Conservation (phyloP, 2,797 vertebrate genomes). For the Crenuchus spilurus region DNA sequence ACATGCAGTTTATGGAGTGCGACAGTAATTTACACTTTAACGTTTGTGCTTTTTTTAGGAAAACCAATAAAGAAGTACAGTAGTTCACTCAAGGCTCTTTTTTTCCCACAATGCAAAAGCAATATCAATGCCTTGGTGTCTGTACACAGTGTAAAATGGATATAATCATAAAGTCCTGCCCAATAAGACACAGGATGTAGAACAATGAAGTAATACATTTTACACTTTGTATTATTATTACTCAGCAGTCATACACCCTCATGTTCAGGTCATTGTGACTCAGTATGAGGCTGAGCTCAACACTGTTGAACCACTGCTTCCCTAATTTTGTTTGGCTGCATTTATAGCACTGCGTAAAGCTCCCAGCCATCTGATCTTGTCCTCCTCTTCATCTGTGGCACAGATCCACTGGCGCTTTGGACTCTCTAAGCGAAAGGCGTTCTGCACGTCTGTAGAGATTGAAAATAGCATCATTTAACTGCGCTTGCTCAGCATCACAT, state of each 20-base stretch:
- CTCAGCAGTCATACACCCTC: background rate
- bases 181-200: too few species aligned
- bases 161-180: background rate
- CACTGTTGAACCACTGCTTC: background rate
- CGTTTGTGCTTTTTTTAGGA: too few species aligned
- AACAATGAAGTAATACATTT: too few species aligned
- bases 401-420: constrained; percentile 79
- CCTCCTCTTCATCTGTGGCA: constrained; percentile 72
- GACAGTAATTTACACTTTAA: background rate
- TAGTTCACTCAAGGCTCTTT: too few species aligned
- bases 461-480: background rate
- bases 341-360: constrained; percentile 66
- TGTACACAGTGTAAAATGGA: background rate
- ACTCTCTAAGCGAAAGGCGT: constrained; percentile 80
- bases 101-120: too few species aligned
- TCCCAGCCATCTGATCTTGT: constrained; percentile 76
- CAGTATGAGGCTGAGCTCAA: background rate
- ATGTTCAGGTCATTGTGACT: background rate
- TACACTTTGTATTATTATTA: background rate
- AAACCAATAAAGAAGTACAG: too few species aligned
- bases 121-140: too few species aligned
- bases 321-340: constrained; percentile 57
- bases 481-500: background rate
- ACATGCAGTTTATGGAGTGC: background rate
- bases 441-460: constrained; percentile 74